These are phyloP conservation scores for Forpus xanthops DNA, from an alignment of 2,797 vertebrate species.

Conservation along the genomic window DNA sequence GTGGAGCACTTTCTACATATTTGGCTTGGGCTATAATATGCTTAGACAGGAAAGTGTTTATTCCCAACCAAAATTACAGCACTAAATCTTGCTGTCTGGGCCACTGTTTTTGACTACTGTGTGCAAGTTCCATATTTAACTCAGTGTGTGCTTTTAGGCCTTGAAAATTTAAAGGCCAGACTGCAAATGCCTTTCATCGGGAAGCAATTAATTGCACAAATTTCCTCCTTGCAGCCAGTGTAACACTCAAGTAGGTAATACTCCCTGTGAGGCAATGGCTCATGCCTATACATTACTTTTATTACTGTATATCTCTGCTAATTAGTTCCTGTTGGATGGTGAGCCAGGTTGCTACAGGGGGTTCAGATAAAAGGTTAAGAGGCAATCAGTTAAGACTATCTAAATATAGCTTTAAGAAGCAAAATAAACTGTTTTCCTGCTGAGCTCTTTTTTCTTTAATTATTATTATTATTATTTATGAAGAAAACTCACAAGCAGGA, in stretches of 20 bases:
- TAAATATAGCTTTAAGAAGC: neutral
- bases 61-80: neutral
- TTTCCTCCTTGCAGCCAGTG: neutral
- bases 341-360: neutral
- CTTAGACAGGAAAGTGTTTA: neutral
- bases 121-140: neutral
- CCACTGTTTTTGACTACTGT: neutral
- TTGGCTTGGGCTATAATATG: neutral
- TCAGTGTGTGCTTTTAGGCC: neutral
- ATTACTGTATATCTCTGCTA: neutral
- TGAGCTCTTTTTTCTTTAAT: neutral
- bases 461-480: neutral
- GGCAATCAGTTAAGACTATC: neutral
- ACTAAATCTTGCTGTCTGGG: neutral
- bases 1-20: neutral
- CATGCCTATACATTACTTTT: neutral
- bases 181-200: constrained; percentile 21
- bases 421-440: neutral
- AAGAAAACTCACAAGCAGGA: neutral
- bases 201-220: constrained; percentile 40
- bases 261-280: neutral
- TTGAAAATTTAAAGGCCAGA: neutral
- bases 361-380: neutral
- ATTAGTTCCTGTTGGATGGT: neutral
- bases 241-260: neutral